Base-by-base conservation (phyloP, 2,888 invertebrate genomes). In the Latrodectus elegans region DNA sequence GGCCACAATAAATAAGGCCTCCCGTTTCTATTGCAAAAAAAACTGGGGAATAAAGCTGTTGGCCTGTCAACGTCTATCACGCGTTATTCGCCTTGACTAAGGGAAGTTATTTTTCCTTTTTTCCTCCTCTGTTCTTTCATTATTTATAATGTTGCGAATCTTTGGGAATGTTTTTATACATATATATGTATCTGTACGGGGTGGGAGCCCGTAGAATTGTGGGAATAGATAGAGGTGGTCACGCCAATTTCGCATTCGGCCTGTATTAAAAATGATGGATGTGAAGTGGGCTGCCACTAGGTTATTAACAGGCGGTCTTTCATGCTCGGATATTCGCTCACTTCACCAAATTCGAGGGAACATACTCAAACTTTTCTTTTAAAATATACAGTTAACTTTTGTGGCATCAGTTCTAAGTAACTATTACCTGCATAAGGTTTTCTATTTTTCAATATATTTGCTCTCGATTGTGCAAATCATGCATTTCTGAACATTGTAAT, bases 191-290 rank as follows among this genome's bases (percentile, higher is more conserved):
- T 55, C 55, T 17, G 17, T 51, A 68, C 22, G 38, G 68, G 26
- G 74, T 52, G 73, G 68, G 22, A 26, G 38, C 15, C 26, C 51
- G 1, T 51, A 52, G 68, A 17, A 55, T 26, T 71, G 49, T 71
- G 71, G 70, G 72, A 52, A 11, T 77, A 84, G 84, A 87, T 82
- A 81, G 86, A 87, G 71, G 86, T 17, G 86, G 86, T 87, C 86
- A 87, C 86, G 86, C 86, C 86, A 87, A 87, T 87, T 77, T 76
- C 67, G 67, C 86, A 87, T 87, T 87, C 81, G 77, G 86, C 86
- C 68, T 81, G 81, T 81, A 87, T 87, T 87, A 87, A 87, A 87
- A 67, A 87, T 87, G 86, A 87, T 87, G 71, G 86, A 87, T 87
- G 86, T 77, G 86, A 55, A 81, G 81, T 76, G n/a, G 86, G 76